A percentile compares a stretch with the other conserved stretches of the same genome.
Evolutionary conservation across 2,888 invertebrate genomes (phyloP).

Genomic region (Drosophila pegasa): DNA sequence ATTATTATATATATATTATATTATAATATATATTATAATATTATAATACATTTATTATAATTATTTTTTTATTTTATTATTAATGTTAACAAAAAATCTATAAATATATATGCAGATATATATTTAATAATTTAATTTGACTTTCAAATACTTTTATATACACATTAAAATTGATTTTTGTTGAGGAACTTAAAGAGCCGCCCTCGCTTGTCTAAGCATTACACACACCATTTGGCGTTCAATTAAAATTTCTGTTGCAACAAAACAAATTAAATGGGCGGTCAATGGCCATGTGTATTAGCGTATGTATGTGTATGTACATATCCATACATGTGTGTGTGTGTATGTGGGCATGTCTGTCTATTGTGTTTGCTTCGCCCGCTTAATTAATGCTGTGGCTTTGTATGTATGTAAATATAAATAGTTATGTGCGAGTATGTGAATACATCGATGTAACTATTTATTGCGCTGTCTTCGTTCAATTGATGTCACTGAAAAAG

Average conservation of each 20-base stretch:
- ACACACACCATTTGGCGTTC: conserved; percentile 32
- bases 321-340: conserved; percentile 1
- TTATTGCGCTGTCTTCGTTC: conserved; percentile 28
- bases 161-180: neutral
- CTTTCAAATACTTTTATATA: neutral
- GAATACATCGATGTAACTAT: conserved; percentile 45
- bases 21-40: no score
- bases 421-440: conserved; percentile 20
- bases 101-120: no score
- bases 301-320: conserved; percentile 1
- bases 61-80: no score
- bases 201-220: conserved; percentile 16
- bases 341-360: conserved; percentile 13
- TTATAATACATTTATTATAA: no score
- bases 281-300: conserved; percentile 35
- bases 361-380: conserved; percentile 20
- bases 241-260: conserved; percentile 40
- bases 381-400: conserved; percentile 52
- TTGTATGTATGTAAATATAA: conserved; percentile 5
- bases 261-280: conserved; percentile 41
- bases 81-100: no score
- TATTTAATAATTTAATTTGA: no score
- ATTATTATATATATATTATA: no score
- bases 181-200: conserved; percentile 1
- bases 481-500: conserved; percentile 38